Conservation (phyloP, 2,113 vertebrate species). For the Patagioenas fasciata region DNA sequence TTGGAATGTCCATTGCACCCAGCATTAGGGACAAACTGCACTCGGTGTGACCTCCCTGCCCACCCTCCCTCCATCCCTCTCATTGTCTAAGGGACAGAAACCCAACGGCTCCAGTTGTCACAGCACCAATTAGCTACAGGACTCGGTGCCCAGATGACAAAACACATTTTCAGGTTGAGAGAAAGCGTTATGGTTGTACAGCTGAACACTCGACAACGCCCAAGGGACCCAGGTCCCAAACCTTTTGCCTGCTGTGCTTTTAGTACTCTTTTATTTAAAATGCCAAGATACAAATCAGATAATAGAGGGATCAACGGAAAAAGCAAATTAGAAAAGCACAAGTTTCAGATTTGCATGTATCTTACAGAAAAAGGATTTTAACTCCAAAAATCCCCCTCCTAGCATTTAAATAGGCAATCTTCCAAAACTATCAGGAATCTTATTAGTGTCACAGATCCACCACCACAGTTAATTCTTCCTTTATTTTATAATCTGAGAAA, state of each 20-base stretch:
- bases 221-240: not conserved
- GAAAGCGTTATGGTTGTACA: constrained; percentile 49
- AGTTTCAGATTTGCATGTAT: not conserved
- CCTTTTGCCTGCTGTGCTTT: not conserved
- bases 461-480: not conserved
- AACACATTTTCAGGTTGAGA: constrained; percentile 47
- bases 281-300: not conserved
- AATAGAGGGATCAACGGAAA: not conserved
- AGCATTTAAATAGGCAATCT: constrained; percentile 44
- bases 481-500: not conserved
- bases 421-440: not conserved
- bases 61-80: not conserved
- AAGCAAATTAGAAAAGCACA: constrained; percentile 18
- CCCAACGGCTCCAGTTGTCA: not conserved
- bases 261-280: not conserved
- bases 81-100: not conserved
- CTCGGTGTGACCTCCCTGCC: not conserved
- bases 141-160: constrained; percentile 49
- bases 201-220: constrained; percentile 36
- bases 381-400: constrained; percentile 9
- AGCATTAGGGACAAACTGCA: not conserved
- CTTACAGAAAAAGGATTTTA: constrained; percentile 10
- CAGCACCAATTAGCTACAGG: constrained; percentile 16
- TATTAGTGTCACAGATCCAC: not conserved
- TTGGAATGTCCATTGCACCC: not conserved